Evolutionary conservation across 2,797 vertebrate species (phyloP), one percentile per base, ranked within the genome.

Genomic region (Myotis planiceps): DNA sequence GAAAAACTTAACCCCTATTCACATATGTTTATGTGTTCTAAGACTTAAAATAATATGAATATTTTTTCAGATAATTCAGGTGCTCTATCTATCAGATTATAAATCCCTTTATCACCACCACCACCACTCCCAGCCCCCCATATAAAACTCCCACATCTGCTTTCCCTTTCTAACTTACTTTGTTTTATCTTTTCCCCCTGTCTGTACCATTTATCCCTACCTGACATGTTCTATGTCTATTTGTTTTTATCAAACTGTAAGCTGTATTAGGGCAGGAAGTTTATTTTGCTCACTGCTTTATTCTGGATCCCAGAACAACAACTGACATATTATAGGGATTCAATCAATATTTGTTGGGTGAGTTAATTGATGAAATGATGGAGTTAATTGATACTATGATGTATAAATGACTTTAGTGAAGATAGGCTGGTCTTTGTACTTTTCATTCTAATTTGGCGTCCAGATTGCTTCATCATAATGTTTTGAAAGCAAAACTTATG

Each of bases 181-280:
- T 32, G 13, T 68, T 76, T 89, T 75, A 10, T 47, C 37, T 53
- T 21, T 42, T 15, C 34, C 6, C 0, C 47, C 9, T 0, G 15
- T 32, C 29, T 15, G 7, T 74, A n/a, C 18, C 16, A 23, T 74
- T 76, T 86, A 69, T 60, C 23, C 9, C 37, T 13, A 68, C 29
- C 9, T 88, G 27, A 6, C 8, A 32, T 53, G 19, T 39, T 65
- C 39, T 78, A 18, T 76, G 66, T 82, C 71, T 75, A 65, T 60
- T 83, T 60, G 32, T 82, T 80, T 87, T 63, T 47, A 53, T 29
- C 42, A 95, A 82, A 83, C 42, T 32, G 3, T 82, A 89, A 94
- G n/a, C 51, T 93, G 12, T 60, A 65, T 49, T 29, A 87, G 53
- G 16, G 32, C 16, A 37, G 65, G 34, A 34, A n/a, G 14, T 53